Evolutionary conservation across 2,113 vertebrate species (phyloP).

Genomic region (Scophthalmus maximus): DNA sequence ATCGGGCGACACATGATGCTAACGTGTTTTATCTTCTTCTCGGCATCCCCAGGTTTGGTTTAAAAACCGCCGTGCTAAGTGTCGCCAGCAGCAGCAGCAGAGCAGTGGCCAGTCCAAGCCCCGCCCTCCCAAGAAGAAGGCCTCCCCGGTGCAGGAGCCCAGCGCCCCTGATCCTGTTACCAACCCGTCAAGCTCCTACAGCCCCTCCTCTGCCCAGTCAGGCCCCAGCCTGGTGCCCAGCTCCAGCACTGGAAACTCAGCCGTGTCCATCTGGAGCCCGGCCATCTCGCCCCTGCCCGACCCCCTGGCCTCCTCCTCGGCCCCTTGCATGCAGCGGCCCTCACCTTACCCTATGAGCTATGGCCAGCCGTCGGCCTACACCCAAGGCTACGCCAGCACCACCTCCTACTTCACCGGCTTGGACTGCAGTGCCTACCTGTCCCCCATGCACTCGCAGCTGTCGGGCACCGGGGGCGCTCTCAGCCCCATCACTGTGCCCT

Average conservation of each 20-base stretch:
- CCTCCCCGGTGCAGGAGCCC: constrained; percentile 80
- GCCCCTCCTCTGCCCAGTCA: constrained; percentile 65
- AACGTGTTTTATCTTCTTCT: not conserved
- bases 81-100: constrained; percentile 88
- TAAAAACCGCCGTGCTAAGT: constrained; percentile 89
- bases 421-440: constrained; percentile 89
- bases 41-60: constrained; percentile 83
- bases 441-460: constrained; percentile 88
- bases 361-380: constrained; percentile 82
- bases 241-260: constrained; percentile 77
- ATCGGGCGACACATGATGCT: too few relatives aligned
- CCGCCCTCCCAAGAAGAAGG: constrained; percentile 88
- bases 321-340: constrained; percentile 85
- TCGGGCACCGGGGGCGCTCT: constrained; percentile 83
- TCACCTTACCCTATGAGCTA: constrained; percentile 87
- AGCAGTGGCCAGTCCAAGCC: constrained; percentile 87
- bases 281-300: constrained; percentile 88
- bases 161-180: constrained; percentile 72
- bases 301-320: constrained; percentile 81
- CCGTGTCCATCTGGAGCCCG: constrained; percentile 89
- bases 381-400: constrained; percentile 84
- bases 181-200: constrained; percentile 78
- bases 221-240: constrained; percentile 71
- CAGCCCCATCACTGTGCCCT: constrained; percentile 84
- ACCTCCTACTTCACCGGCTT: constrained; percentile 87